Conservation (phyloP, 1,140 invertebrate species). For the Procambarus clarkii region DNA sequence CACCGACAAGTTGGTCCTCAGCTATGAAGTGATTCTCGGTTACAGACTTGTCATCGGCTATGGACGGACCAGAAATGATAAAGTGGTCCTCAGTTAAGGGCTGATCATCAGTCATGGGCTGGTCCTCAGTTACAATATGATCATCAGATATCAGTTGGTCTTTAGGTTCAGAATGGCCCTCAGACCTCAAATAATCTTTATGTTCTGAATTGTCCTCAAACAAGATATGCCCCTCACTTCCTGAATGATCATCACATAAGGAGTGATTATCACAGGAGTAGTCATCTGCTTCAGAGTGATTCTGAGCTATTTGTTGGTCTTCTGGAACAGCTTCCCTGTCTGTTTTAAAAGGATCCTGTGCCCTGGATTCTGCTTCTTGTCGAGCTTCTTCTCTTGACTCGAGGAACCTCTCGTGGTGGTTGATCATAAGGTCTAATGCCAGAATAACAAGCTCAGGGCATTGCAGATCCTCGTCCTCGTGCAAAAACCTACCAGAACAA, state of each 20-base stretch:
- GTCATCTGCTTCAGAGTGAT: neutral
- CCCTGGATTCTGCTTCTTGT: neutral
- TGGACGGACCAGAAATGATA: neutral
- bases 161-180: neutral
- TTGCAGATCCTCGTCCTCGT: slow-evolving; percentile 47
- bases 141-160: neutral
- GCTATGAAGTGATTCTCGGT: neutral
- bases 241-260: neutral
- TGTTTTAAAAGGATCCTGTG: neutral
- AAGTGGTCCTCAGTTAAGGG: neutral
- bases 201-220: neutral
- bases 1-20: neutral
- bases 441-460: slow-evolving; percentile 58
- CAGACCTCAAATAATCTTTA: neutral
- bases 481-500: slow-evolving; percentile 16
- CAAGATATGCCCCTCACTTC: neutral
- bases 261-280: neutral
- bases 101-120: neutral
- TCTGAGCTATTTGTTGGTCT: neutral
- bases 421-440: slow-evolving; percentile 58
- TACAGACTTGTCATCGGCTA: neutral
- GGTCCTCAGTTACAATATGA: neutral
- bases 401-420: slow-evolving; percentile 57
- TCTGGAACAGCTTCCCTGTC: neutral
- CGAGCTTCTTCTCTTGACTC: slow-evolving; percentile 43